Base-by-base conservation (phyloP, 1,140 invertebrate genomes). In the Papilio machaon region DNA sequence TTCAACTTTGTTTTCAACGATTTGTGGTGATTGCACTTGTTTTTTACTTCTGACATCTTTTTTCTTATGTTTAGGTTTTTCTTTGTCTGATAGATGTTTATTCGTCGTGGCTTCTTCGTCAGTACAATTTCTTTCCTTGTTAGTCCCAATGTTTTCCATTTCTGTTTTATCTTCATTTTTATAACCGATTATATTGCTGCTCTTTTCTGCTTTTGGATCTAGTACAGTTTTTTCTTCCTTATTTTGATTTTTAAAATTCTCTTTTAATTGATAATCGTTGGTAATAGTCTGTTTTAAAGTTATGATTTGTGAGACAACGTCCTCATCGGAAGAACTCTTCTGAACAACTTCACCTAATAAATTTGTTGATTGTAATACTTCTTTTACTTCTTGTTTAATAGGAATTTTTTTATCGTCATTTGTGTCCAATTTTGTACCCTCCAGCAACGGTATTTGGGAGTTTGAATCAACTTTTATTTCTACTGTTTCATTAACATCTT, bases 41-140 rank as follows among this genome's bases (percentile, higher is more conserved):
- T 64, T 64, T 64, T 70, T 70, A 35, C 11, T 35, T 70, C 30
- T 70, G 30, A 15, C 30, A 30, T 70, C 64, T 70, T 70, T 70
- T 70, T 35, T 35, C 64, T 70, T 70, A 15, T 11, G 64, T 70
- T 38, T 70, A 15, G 30, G 23, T 70, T 70, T 70, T 70, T 35
- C 64, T 38, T 70, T 70, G 11, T 70, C 64, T 8, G 13, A 3
- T 70, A 11, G 10, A 15, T 64, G 9, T 64, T 64, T 35, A 64
- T 30, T 64, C 30, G 23, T 30, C 13, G 3, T 30, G 10, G 9
- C 5, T 64, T 5, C 10, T 30, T 13, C 11, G 10, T 64, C 60
- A 30, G 60, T 30, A 64, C 19, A 30, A 30, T 64, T 64, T 64
- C 1, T 30, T 30, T 64, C 23, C 23, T 30, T 5, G 0, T 64